A percentile compares a stretch with the other conserved stretches of the same genome.
Conservation (phyloP, 2,797 vertebrate genomes). For the Galagoides demidoff region DNA sequence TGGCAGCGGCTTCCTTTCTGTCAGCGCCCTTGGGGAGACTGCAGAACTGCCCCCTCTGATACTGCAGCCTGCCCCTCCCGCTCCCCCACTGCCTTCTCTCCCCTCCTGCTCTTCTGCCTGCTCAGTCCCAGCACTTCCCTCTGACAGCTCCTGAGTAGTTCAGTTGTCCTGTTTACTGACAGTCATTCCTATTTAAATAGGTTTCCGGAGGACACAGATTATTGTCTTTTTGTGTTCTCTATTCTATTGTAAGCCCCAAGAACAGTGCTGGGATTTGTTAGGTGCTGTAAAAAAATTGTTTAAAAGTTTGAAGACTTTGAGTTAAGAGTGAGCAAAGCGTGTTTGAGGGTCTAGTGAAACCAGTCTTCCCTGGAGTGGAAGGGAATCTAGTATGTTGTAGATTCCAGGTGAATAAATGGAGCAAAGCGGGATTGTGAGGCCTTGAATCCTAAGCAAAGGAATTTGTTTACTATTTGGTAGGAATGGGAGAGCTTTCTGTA, state of each 20-base stretch:
- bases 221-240: background rate
- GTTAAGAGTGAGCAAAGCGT: background rate
- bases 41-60: accelerated
- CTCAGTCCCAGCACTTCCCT: background rate
- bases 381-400: too few relatives aligned
- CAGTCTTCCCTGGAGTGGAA: background rate
- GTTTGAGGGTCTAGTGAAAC: background rate
- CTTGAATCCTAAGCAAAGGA: background rate
- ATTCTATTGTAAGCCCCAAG: background rate
- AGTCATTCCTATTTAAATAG: background rate
- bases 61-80: background rate
- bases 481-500: background rate
- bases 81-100: too few relatives aligned
- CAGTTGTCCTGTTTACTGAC: background rate
- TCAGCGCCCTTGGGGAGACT: accelerated
- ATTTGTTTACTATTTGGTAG: background rate
- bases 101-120: background rate
- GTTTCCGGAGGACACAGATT: background rate
- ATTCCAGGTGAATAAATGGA: too few relatives aligned
- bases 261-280: background rate
- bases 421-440: background rate
- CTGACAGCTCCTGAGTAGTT: background rate
- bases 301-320: background rate
- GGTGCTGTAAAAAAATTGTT: background rate
- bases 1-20: background rate